Base-by-base conservation (phyloP, 2,888 invertebrate genomes). In the Agriopis marginaria region DNA sequence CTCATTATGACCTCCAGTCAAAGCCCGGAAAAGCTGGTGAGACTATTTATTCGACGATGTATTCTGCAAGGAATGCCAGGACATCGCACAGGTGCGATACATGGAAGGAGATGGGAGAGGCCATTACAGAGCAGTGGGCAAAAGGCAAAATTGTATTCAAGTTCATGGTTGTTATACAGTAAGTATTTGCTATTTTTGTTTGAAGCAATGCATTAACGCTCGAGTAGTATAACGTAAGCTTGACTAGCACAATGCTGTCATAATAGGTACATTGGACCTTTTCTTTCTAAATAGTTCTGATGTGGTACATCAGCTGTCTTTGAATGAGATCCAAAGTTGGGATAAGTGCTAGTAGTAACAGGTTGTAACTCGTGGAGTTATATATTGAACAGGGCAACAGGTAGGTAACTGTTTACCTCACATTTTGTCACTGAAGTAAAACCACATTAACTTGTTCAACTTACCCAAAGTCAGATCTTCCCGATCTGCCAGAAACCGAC, bases 381-480 rank as follows among this genome's bases (percentile, higher is more conserved):
- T 40, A 40, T n/a, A n/a, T 53, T 40, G 23, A 17, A 45, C 40
- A 39, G 39, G 49, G 17, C 49, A 49, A 55, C 40, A 40, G n/a
- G n/a, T n/a, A n/a, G n/a, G n/a, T 17, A 51, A 51, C 32, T 3
- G 3, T 4, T 17, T 32, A 17, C 45, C 14, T 62, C 14, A 61
- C 14, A 42, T 10, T 6, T 40, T 53, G 44, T 32, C 54, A 32
- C 64, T 60, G 64, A 8, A 65, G 51, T 55, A 65, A 65, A 61
- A 65, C n/a, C 45, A 65, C 7, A 45, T 61, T 64, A 32, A 71
- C 53, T 53, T 56, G 47, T 54, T 9, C 32, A 56, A 77, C 88
- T 86, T 76, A 93, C 92, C 93, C 90, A 80, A 84, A 90, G 75
- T 88, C 86, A 1, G 92, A 91, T 68, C 86, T 86, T 14, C 89